Conservation (phyloP, 2,888 invertebrate genomes). For the Ceraclea dissimilis region DNA sequence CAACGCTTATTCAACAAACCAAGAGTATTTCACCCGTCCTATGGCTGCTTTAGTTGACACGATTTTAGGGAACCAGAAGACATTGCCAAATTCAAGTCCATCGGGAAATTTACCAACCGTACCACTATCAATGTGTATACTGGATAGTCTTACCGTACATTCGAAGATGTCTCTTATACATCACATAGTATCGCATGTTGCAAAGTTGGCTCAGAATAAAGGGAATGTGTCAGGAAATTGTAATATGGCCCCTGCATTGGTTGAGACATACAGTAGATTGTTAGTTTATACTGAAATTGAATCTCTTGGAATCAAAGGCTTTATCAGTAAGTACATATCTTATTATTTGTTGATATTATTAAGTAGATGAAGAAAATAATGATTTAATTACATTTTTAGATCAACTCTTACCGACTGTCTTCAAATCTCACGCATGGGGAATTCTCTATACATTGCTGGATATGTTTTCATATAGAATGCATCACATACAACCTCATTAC, state of each 20-base stretch:
- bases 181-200: slow-evolving; percentile 78
- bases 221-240: slow-evolving; percentile 61
- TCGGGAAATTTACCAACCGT: slow-evolving; percentile 58
- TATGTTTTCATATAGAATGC: slow-evolving; percentile 94
- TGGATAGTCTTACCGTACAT: slow-evolving; percentile 91
- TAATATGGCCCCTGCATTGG: slow-evolving; percentile 77
- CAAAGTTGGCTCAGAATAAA: slow-evolving; percentile 83
- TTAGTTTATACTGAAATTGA: slow-evolving; percentile 95
- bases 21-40: slow-evolving; percentile 83
- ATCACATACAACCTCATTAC: slow-evolving; percentile 95
- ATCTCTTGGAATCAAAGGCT: slow-evolving; percentile 92
- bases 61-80: slow-evolving; percentile 63
- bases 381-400: slow-evolving; percentile 42
- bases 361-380: no score
- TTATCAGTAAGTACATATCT: slow-evolving; percentile 64
- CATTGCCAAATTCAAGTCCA: slow-evolving; percentile 45
- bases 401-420: slow-evolving; percentile 83
- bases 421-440: slow-evolving; percentile 90
- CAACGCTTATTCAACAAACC: slow-evolving; percentile 92
- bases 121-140: slow-evolving; percentile 84
- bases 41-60: slow-evolving; percentile 90
- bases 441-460: slow-evolving; percentile 91
- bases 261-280: slow-evolving; percentile 90
- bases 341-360: slow-evolving; percentile 8
- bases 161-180: slow-evolving; percentile 88